Base-by-base conservation (phyloP, 2,888 invertebrate species). In the Pollenia griseotomentosa region DNA sequence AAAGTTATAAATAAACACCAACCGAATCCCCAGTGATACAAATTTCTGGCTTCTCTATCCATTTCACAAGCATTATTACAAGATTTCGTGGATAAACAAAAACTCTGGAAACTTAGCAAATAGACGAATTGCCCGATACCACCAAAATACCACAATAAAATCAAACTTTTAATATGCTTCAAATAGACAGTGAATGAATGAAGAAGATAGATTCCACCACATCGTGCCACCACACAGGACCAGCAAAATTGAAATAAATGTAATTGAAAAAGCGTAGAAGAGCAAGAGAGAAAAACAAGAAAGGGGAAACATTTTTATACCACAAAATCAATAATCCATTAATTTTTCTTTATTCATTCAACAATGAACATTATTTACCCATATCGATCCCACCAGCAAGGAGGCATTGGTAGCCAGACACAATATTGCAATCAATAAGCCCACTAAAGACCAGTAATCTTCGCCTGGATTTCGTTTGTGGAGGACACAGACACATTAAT, bases 141-240 rank as follows among this genome's bases (percentile, higher is more conserved):
- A 51, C 83, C 83, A 11, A 79, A 16, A 75, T 78, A 86, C 83
- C 83, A 86, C 12, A 68, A 16, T 11, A 86, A 57, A 57, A 83
- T 51, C 14, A 70, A 70, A 42, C 11, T 44, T 14, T 70, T 66
- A 14, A 23, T n/a, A 6, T 33, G 8, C 83, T 78, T 19, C n/a
- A 46, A 16, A 16, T 11, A 33, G 14, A 14, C 12, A 23, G 16
- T 16, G 23, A 74, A 8, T 42, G 11, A 53, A 46, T 12, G 61
- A 19, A 51, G 14, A 23, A 14, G 5, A 66, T 6, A 40, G 12
- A n/a, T 40, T 11, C 14, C 40, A 16, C 5, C 12, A 46, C 12
- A 70, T 7, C 23, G 23, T 23, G 23, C 23, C 8, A 55, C 9
- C 7, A 40, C n/a, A 73, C 5, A 57, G 40, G 7, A 57, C 1